Conservation (phyloP, 2,797 vertebrate species). For the Sebastolobus alascanus region DNA sequence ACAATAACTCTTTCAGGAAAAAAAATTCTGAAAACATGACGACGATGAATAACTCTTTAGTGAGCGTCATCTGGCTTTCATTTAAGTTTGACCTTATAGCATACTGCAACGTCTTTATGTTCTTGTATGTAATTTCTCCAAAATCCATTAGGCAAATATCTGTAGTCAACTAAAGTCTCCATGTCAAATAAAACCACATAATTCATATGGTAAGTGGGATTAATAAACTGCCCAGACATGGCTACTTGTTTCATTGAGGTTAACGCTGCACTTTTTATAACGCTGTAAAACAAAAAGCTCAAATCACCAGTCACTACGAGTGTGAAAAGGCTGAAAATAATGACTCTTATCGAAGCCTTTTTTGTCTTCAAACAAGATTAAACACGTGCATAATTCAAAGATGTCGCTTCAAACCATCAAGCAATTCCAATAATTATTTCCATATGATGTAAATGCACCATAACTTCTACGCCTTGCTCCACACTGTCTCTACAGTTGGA, state of each 20-base stretch:
- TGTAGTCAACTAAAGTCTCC: slow-evolving; percentile 9
- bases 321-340: background rate
- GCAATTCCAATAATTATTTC: slow-evolving; percentile 24
- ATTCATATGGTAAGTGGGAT: background rate
- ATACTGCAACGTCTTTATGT: background rate
- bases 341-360: background rate
- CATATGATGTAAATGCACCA: background rate
- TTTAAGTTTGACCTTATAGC: slow-evolving; percentile 8
- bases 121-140: background rate
- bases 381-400: slow-evolving; percentile 21
- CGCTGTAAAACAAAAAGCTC: background rate
- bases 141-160: background rate
- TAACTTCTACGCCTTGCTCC: background rate
- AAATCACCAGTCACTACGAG: background rate
- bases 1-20: slow-evolving; percentile 20
- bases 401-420: slow-evolving; percentile 1
- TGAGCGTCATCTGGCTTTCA: slow-evolving; percentile 18
- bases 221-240: background rate
- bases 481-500: background rate
- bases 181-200: background rate
- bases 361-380: slow-evolving; percentile 19
- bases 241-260: background rate
- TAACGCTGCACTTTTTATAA: background rate
- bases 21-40: slow-evolving; percentile 6
- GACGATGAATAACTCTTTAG: slow-evolving; percentile 9